Conservation (phyloP, 2,888 invertebrate species). For the Podabrus alpinus region DNA sequence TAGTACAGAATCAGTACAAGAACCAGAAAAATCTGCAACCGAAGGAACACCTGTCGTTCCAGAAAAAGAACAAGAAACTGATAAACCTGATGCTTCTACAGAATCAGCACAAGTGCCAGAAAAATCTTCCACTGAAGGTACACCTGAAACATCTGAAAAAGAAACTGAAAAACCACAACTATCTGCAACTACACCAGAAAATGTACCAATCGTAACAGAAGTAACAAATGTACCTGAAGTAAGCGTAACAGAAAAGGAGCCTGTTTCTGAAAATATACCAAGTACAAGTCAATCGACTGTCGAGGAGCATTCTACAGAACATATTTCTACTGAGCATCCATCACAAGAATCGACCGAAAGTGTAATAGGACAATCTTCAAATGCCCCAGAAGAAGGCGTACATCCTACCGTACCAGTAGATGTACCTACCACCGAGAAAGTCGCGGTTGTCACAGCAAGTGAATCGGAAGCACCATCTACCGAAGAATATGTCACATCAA, state of each 20-base stretch:
- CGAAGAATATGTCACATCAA: not conserved
- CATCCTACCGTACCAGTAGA: not conserved
- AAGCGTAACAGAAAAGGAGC: not conserved
- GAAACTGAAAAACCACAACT: not conserved
- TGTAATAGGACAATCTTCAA: not conserved
- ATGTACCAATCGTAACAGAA: not conserved
- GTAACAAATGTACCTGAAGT: not conserved
- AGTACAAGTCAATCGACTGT: not conserved
- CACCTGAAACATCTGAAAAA: not conserved
- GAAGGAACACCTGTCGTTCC: not conserved
- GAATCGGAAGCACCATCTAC: not conserved
- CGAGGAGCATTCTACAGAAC: not conserved
- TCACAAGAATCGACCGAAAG: not conserved
- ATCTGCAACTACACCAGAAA: not conserved
- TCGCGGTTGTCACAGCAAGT: not conserved
- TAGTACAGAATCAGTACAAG: not conserved
- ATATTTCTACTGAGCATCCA: not conserved
- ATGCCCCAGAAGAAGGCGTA: not conserved
- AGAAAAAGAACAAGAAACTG: not conserved
- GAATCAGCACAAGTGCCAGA: too few species aligned
- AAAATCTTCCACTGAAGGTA: not conserved
- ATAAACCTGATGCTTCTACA: too few species aligned
- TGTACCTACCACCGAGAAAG: not conserved
- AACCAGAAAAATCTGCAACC: not conserved
- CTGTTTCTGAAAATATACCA: not conserved